Evolutionary conservation across 2,113 vertebrate species (phyloP).

Genomic region (Callaeas wilsoni): DNA sequence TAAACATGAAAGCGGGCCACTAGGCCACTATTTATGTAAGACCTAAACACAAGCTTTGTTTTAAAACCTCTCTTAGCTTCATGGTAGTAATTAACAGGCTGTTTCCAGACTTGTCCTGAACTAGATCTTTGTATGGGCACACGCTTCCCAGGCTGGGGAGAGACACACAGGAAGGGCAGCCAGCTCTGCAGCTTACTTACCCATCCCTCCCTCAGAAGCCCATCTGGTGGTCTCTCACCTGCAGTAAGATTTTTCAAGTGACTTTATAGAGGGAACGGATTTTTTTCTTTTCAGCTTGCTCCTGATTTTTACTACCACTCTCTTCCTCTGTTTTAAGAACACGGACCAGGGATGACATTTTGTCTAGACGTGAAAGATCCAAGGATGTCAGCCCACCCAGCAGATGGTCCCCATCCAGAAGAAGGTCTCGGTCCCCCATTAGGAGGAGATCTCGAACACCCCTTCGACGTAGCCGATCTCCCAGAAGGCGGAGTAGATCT

Average conservation of each 20-base stretch:
- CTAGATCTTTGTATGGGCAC: not conserved
- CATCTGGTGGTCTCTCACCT: not conserved
- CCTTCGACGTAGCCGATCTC: constrained; percentile 82
- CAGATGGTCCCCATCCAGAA: constrained; percentile 76
- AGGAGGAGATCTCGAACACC: constrained; percentile 79
- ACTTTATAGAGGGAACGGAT: not conserved
- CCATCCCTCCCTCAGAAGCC: not conserved
- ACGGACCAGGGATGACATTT: constrained; percentile 76
- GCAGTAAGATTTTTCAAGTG: not conserved
- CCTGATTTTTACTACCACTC: not conserved
- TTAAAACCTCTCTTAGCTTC: not conserved
- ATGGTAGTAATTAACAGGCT: not conserved
- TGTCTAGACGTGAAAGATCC: constrained; percentile 73
- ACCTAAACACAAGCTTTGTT: not conserved
- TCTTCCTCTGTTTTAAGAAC: constrained; percentile 64
- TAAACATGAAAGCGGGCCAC: not conserved
- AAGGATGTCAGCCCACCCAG: constrained; percentile 75
- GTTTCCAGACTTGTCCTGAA: not conserved
- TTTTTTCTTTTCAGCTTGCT: not conserved
- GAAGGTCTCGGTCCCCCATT: constrained; percentile 82
- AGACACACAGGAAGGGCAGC: not conserved
- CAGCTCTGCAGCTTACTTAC: not conserved
- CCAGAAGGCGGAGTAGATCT: constrained; percentile 86
- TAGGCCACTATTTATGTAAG: not conserved
- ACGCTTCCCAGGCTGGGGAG: not conserved